phyloP scores from a whole-genome alignment of 2,797 vertebrate species.

The Leptodactylus fallax region DNA sequence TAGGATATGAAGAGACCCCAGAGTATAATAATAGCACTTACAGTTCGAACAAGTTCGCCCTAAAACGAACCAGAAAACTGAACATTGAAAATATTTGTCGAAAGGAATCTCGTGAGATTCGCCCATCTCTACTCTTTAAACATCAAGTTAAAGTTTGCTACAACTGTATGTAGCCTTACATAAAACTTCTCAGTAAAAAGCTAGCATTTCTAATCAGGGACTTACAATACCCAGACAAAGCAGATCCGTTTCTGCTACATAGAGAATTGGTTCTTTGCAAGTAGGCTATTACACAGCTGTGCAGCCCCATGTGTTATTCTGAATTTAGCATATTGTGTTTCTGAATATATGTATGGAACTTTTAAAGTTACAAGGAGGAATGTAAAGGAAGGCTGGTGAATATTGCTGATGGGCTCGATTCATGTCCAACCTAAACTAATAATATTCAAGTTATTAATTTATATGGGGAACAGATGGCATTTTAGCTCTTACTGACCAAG shows the following conservation, averaged over 20 bases:
- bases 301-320: neutral
- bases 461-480: constrained; percentile 27
- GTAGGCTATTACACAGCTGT: neutral
- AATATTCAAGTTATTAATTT: constrained; percentile 57
- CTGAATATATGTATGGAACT: neutral
- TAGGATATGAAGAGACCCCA: too few relatives aligned
- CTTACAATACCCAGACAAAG: neutral
- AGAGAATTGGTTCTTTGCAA: neutral
- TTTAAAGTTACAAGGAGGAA: neutral
- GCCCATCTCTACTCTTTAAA: too few relatives aligned
- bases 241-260: neutral
- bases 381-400: neutral
- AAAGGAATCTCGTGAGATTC: too few relatives aligned
- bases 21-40: too few relatives aligned
- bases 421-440: constrained; percentile 26
- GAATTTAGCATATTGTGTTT: neutral
- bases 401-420: constrained; percentile 5
- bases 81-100: too few relatives aligned
- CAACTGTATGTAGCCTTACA: too few relatives aligned
- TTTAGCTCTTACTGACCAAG: constrained; percentile 19
- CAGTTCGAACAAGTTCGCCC: too few relatives aligned
- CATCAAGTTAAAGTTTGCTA: too few relatives aligned
- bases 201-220: neutral
- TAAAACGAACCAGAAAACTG: too few relatives aligned
- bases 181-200: neutral